Evolutionary conservation across 92 coral and sea anemone genomes (phyloP).

Genomic region (Actinostola sp.): DNA sequence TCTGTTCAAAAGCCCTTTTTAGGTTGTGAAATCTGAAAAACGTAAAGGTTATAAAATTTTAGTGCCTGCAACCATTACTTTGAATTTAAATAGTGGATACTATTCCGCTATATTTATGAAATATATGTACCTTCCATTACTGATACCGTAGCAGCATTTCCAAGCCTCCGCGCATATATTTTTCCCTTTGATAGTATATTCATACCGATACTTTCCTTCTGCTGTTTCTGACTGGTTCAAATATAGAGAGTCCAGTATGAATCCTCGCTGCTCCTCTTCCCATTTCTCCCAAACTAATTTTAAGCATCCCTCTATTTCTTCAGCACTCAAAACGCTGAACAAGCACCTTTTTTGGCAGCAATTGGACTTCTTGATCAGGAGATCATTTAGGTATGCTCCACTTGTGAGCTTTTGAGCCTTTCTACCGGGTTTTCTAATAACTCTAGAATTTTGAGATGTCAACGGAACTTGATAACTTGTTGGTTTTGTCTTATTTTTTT

Average conservation of each 20-base stretch:
- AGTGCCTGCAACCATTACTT: too few relatives aligned
- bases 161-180: slow-evolving; percentile 43
- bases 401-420: too few relatives aligned
- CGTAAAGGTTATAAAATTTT: background rate
- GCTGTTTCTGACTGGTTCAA: background rate
- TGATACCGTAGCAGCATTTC: slow-evolving; percentile 40
- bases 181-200: slow-evolving; percentile 34
- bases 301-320: slow-evolving; percentile 21
- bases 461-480: too few relatives aligned
- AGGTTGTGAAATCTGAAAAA: slow-evolving; percentile 30
- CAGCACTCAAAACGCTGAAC: background rate
- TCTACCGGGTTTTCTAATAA: too few relatives aligned
- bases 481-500: too few relatives aligned
- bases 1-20: slow-evolving; percentile 18
- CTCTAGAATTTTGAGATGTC: too few relatives aligned
- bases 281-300: slow-evolving; percentile 21
- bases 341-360: slow-evolving; percentile 17
- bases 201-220: slow-evolving; percentile 3
- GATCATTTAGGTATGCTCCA: too few relatives aligned
- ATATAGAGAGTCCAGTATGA: slow-evolving; percentile 25
- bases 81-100: too few relatives aligned
- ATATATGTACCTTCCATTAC: slow-evolving; percentile 39
- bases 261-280: slow-evolving; percentile 39
- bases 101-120: background rate
- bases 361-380: background rate